Conservation (phyloP, 2,888 invertebrate species). For the Epirrhoe alternata region DNA sequence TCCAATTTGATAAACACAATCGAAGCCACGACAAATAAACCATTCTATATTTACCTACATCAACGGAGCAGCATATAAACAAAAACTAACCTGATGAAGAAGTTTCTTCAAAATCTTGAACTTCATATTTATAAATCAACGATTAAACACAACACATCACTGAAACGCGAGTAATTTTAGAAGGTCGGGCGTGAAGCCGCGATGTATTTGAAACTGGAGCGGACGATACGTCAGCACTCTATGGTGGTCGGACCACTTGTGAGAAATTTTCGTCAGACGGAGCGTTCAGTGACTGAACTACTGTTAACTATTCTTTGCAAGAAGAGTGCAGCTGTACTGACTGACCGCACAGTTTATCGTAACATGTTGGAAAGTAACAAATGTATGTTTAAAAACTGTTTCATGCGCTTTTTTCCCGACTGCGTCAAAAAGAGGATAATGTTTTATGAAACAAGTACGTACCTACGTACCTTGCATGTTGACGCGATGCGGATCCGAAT, state of each 20-base stretch:
- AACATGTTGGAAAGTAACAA: not conserved
- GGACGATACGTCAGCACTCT: constrained; percentile 46
- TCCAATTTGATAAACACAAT: not conserved
- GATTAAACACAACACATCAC: constrained; percentile 56
- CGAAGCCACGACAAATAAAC: not conserved
- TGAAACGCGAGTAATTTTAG: constrained; percentile 51
- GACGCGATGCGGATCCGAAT: too few relatives aligned
- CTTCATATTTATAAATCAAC: constrained; percentile 60
- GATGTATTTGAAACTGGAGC: constrained; percentile 6
- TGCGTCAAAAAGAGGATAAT: too few relatives aligned
- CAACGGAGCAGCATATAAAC: constrained; percentile 45
- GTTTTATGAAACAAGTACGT: too few relatives aligned
- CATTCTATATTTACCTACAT: not conserved
- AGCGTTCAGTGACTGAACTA: constrained; percentile 12
- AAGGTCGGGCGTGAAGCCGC: constrained; percentile 53
- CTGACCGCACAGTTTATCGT: not conserved
- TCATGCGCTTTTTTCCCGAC: not conserved
- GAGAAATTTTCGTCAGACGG: constrained; percentile 25
- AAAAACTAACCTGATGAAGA: constrained; percentile 66
- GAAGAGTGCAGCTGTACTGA: constrained; percentile 1
- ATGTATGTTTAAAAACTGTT: not conserved
- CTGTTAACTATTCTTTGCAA: not conserved
- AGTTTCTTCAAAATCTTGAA: constrained; percentile 78
- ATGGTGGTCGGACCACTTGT: constrained; percentile 41
- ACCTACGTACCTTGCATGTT: too few relatives aligned